These are phyloP conservation scores for Danionella dracula DNA, from an alignment of 2,797 vertebrate genomes.

Conservation along the genomic window DNA sequence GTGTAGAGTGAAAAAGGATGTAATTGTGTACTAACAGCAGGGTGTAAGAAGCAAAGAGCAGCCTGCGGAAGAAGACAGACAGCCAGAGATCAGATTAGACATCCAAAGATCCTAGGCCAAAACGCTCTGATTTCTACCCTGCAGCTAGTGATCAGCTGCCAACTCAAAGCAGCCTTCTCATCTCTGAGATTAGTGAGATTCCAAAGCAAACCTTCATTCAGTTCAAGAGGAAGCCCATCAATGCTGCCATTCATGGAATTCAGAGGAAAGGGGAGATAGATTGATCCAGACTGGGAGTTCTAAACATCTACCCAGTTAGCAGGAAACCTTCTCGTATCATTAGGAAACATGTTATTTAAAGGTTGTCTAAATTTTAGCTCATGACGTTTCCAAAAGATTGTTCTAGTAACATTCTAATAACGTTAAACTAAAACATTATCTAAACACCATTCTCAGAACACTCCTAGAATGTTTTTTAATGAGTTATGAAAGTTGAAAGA, in stretches of 20 bases:
- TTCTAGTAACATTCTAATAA: too few species aligned
- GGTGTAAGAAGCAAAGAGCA: conserved; percentile 21
- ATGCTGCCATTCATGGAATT: conserved; percentile 10
- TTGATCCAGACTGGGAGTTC: too few species aligned
- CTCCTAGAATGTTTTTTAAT: too few species aligned
- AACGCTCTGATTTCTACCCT: conserved; percentile 42
- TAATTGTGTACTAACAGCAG: conserved; percentile 22
- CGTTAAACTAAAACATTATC: too few species aligned
- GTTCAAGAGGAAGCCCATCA: conserved; percentile 27
- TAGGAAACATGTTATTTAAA: too few species aligned
- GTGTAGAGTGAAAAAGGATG: not conserved
- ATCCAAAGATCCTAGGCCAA: conserved; percentile 45
- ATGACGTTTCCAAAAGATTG: too few species aligned
- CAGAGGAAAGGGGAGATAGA: not conserved
- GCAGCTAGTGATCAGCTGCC: conserved; percentile 43
- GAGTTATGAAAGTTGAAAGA: too few species aligned
- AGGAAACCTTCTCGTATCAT: too few species aligned
- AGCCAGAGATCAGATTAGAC: conserved; percentile 45
- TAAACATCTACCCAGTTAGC: too few species aligned
- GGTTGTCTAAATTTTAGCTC: too few species aligned
- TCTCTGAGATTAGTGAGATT: conserved; percentile 37
- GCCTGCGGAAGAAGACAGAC: conserved; percentile 36
- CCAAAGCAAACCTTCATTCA: conserved; percentile 37
- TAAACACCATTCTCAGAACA: too few species aligned
- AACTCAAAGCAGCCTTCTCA: conserved; percentile 46